Conservation (phyloP, 2,113 vertebrate species). For the Pterocles gutturalis region DNA sequence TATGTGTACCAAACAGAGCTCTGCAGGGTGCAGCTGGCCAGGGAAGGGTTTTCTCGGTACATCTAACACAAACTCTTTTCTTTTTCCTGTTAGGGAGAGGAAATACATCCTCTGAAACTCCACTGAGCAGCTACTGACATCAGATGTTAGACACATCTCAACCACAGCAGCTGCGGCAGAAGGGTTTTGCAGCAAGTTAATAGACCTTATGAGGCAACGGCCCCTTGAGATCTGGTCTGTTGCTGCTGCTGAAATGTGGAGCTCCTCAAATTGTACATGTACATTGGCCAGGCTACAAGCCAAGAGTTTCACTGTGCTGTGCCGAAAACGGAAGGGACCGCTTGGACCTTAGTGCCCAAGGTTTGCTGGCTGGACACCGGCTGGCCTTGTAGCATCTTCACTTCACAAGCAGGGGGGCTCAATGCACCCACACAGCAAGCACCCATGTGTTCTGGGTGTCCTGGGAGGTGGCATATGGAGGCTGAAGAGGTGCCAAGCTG, state of each 20-base stretch:
- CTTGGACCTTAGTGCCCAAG: neutral
- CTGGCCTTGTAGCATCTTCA: neutral
- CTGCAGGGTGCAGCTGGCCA: constrained; percentile 5
- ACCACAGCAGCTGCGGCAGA: neutral
- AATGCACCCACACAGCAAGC: fast-evolving
- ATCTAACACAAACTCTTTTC: neutral
- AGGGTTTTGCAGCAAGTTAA: neutral
- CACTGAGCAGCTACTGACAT: neutral
- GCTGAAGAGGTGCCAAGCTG: neutral
- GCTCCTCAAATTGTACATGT: neutral
- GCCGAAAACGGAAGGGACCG: neutral
- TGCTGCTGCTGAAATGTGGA: neutral
- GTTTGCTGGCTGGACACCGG: neutral
- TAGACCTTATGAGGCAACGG: neutral
- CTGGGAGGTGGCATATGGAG: neutral
- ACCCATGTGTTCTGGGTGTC: fast-evolving
- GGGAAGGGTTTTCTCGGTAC: neutral
- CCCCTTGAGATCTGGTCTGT: neutral
- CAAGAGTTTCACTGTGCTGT: neutral
- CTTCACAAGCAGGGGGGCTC: neutral
- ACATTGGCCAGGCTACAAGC: neutral
- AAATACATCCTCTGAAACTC: neutral
- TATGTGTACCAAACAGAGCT: constrained; percentile 58
- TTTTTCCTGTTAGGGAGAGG: neutral
- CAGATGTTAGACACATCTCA: neutral